phyloP scores from a whole-genome alignment of 2,113 vertebrate genomes.

The Urocolius indicus region DNA sequence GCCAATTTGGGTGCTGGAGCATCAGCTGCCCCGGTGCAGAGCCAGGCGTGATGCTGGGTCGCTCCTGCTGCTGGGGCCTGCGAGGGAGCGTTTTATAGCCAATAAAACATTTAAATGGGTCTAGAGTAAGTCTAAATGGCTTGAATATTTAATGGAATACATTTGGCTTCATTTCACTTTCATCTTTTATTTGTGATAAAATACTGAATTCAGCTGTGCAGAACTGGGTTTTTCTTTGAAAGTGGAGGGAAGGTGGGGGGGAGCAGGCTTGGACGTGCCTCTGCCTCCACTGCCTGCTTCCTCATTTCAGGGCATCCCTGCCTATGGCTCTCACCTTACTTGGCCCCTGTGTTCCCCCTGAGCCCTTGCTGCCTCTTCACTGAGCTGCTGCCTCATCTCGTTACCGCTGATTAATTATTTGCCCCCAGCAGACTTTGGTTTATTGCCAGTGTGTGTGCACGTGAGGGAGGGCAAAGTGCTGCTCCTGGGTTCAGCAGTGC shows the following conservation, averaged over 20 bases:
- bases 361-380: neutral
- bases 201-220: neutral
- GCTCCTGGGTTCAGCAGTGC: no score
- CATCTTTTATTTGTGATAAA: conserved; percentile 27
- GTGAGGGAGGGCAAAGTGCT: neutral
- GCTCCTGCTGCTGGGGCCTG: neutral
- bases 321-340: neutral
- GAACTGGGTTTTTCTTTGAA: neutral
- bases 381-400: neutral
- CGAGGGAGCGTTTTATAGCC: neutral
- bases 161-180: conserved; percentile 51
- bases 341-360: neutral
- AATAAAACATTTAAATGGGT: conserved; percentile 24
- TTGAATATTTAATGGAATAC: conserved; percentile 49
- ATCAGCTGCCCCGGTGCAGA: neutral
- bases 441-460: accelerated
- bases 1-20: neutral
- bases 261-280: neutral
- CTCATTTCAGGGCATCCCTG: neutral
- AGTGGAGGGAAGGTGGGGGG: neutral
- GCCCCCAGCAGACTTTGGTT: neutral
- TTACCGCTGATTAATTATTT: neutral
- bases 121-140: conserved; percentile 6
- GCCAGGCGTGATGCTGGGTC: neutral
- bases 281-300: neutral